phyloP scores from a whole-genome alignment of 1,140 invertebrate genomes.

The Neodiprion pinetum region DNA sequence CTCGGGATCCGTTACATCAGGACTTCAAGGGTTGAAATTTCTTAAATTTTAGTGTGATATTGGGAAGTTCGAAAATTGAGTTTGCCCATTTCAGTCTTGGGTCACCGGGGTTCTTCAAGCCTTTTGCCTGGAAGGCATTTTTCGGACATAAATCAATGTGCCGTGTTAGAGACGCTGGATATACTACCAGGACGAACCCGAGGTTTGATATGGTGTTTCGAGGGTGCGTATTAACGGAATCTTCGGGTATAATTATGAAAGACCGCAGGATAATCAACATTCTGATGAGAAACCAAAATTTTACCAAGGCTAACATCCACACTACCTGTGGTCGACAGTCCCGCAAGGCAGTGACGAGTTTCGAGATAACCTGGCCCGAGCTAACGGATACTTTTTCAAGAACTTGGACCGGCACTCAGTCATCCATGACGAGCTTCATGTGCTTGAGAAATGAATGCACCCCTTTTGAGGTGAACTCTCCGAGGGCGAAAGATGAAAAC shows the following conservation, averaged over 20 bases:
- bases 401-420: no score
- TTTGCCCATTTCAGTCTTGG: not conserved
- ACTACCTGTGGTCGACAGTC: not conserved
- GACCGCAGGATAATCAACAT: constrained; percentile 49
- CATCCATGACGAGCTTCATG: no score
- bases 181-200: constrained; percentile 19
- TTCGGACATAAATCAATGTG: constrained; percentile 60
- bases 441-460: no score
- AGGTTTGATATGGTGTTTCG: constrained; percentile 50
- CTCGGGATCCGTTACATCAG: no score
- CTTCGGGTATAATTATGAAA: constrained; percentile 54
- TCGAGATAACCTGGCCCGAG: no score
- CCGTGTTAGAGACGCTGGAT: constrained; percentile 39
- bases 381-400: no score
- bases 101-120: not conserved
- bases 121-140: constrained; percentile 56
- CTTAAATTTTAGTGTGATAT: not conserved
- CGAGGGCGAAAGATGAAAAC: no score
- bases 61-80: not conserved
- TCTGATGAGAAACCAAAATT: constrained; percentile 54
- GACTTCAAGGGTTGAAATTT: no score
- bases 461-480: no score
- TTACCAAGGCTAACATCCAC: constrained; percentile 34
- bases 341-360: no score
- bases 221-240: constrained; percentile 56